phyloP scores from a whole-genome alignment of 2,888 invertebrate genomes.

The Clanis bilineata region DNA sequence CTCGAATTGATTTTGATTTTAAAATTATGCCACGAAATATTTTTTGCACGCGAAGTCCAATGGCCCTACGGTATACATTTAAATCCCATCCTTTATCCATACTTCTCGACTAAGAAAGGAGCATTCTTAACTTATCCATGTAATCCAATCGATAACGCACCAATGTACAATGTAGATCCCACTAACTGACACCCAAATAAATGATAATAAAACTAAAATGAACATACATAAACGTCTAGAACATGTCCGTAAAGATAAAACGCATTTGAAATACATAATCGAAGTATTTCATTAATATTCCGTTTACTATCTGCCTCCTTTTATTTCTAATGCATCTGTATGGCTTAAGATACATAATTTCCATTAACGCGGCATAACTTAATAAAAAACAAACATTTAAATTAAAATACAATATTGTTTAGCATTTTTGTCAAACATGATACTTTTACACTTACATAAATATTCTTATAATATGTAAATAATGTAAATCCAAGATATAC shows the following conservation, averaged over 20 bases:
- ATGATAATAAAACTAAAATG: not conserved
- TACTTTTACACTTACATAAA: not conserved
- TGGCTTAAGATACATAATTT: not conserved
- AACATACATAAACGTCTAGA: not conserved
- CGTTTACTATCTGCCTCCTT: constrained; percentile 1
- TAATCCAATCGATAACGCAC: not conserved
- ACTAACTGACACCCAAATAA: not conserved
- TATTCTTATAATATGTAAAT: not conserved
- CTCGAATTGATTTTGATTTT: constrained; percentile 64
- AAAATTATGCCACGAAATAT: constrained; percentile 46
- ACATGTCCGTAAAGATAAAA: not conserved
- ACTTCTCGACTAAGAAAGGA: not conserved
- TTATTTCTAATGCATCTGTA: not conserved
- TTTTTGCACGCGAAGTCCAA: constrained; percentile 9
- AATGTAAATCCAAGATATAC: not conserved
- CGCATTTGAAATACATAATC: not conserved
- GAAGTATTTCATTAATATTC: constrained; percentile 8
- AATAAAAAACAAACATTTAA: not conserved
- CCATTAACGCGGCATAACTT: not conserved
- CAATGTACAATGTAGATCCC: not conserved
- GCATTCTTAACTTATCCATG: not conserved
- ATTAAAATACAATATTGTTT: not conserved
- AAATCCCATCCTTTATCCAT: not conserved
- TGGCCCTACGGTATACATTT: not conserved
- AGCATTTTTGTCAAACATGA: not conserved